Evolutionary conservation across 2,888 invertebrate genomes (phyloP), one percentile per base, ranked within the genome.

Genomic region (Cactoblastis cactorum): DNA sequence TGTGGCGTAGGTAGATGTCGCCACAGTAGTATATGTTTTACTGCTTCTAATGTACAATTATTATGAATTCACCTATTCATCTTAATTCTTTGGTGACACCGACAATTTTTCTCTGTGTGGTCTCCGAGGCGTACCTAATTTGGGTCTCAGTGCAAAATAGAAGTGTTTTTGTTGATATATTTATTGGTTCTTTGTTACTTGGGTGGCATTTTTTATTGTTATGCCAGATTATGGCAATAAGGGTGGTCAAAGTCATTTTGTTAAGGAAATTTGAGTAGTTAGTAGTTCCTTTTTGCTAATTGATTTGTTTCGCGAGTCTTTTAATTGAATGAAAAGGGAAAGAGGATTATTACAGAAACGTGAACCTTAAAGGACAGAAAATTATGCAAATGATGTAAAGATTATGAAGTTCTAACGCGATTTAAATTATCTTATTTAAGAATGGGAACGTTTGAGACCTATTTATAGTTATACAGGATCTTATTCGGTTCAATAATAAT

Each of bases 111-210:
- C 58, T 69, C 77, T 76, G 73, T 69, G 74, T n/a, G n/a, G n/a
- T n/a, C 74, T 68, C 74, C 52, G 49, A 53, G 52, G 55, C 65
- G 67, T 68, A 46, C 41, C 65, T 67, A 75, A 77, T 77, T 63
- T 57, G 50, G 55, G 59, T 57, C 62, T 57, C 15, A 15, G 53
- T 58, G 58, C 60, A 58, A 65, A 70, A 69, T 67, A 65, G 58
- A 69, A 63, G 62, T 60, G 61, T 66, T 65, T 59, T 57, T 61
- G 61, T 65, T 61, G 65, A 63, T 54, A 53, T 67, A 56, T 64
- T 65, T 61, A 69, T 63, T 61, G 55, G 51, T 48, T 38, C 51
- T 57, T 61, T 62, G 60, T 67, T 53, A 54, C 53, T n/a, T 62
- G 71, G 67, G 67, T 68, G 71, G 69, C 33, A 59, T 50, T 62